Evolutionary conservation across 2,113 vertebrate genomes (phyloP).

Genomic region (Atractosteus spatula): DNA sequence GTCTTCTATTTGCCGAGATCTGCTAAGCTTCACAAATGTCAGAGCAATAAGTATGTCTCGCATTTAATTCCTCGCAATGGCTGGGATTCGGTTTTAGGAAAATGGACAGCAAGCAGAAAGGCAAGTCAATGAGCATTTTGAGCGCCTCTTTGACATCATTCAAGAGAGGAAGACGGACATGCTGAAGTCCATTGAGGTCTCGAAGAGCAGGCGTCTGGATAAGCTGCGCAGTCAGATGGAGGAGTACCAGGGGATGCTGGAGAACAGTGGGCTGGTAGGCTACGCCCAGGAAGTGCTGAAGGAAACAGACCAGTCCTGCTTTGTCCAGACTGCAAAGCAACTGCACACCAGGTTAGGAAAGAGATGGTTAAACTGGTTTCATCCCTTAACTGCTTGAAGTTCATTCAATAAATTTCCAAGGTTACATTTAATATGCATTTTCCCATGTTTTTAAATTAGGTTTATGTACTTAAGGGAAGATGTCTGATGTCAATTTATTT

Average conservation of each 20-base stretch:
- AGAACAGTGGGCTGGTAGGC: constrained; percentile 92
- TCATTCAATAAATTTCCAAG: too few species aligned
- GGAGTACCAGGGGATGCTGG: constrained; percentile 94
- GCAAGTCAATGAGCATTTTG: constrained; percentile 78
- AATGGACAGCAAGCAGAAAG: constrained; percentile 85
- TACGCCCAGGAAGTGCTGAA: constrained; percentile 97
- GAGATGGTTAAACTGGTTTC: background rate
- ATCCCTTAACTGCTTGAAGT: too few species aligned
- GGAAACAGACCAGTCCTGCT: constrained; percentile 94
- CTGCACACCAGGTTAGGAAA: constrained; percentile 85
- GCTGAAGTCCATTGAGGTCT: constrained; percentile 79
- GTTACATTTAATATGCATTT: too few species aligned
- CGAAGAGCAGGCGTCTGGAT: constrained; percentile 74
- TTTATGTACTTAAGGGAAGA: too few species aligned
- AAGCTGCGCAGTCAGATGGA: constrained; percentile 83
- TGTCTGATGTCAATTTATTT: too few species aligned
- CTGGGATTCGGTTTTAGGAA: constrained; percentile 58
- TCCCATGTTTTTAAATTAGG: too few species aligned
- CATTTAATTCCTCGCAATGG: too few species aligned
- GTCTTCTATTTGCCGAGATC: background rate
- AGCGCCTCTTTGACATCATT: constrained; percentile 79
- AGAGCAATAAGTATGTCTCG: background rate
- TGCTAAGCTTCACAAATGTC: too few species aligned
- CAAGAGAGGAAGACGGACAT: constrained; percentile 83
- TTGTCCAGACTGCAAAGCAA: constrained; percentile 95